Evolutionary conservation across 2,797 vertebrate genomes (phyloP).

Genomic region (Anguilla pacifica): DNA sequence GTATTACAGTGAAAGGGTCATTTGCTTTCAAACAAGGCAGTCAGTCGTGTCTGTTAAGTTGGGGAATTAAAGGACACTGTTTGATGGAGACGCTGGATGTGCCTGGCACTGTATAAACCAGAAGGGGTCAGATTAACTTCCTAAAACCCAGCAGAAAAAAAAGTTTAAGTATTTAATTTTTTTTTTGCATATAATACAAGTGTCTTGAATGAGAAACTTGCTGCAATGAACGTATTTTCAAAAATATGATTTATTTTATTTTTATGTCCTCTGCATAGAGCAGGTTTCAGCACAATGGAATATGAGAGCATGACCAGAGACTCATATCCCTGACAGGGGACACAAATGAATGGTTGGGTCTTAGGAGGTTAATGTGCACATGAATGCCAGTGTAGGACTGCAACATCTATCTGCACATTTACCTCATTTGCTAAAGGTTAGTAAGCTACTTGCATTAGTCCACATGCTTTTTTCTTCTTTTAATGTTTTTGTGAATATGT

Average conservation of each 20-base stretch:
- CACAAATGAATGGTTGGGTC: too few species aligned
- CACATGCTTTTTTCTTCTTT: constrained; percentile 1
- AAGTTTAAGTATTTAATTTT: not conserved
- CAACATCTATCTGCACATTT: constrained; percentile 37
- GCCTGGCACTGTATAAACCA: constrained; percentile 38
- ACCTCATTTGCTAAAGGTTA: constrained; percentile 36
- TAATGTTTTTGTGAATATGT: constrained; percentile 23
- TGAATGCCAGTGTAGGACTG: constrained; percentile 36
- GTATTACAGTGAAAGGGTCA: constrained; percentile 27
- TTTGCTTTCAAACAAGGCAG: constrained; percentile 46
- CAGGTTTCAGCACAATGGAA: not conserved
- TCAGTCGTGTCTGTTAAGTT: constrained; percentile 45
- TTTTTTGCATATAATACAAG: not conserved
- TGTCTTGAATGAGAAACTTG: not conserved
- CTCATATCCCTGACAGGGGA: too few species aligned
- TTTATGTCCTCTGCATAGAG: not conserved
- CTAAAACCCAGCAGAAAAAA: not conserved
- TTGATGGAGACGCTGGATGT: constrained; percentile 8
- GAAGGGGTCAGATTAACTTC: constrained; percentile 14
- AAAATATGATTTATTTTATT: too few species aligned
- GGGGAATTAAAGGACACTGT: constrained; percentile 33
- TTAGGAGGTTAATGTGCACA: constrained; percentile 22
- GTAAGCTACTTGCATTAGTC: not conserved
- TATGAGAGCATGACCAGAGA: too few species aligned
- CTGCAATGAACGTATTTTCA: not conserved